Evolutionary conservation across 2,113 vertebrate genomes (phyloP), one percentile per base, ranked within the genome.

Genomic region (Oncorhynchus keta): DNA sequence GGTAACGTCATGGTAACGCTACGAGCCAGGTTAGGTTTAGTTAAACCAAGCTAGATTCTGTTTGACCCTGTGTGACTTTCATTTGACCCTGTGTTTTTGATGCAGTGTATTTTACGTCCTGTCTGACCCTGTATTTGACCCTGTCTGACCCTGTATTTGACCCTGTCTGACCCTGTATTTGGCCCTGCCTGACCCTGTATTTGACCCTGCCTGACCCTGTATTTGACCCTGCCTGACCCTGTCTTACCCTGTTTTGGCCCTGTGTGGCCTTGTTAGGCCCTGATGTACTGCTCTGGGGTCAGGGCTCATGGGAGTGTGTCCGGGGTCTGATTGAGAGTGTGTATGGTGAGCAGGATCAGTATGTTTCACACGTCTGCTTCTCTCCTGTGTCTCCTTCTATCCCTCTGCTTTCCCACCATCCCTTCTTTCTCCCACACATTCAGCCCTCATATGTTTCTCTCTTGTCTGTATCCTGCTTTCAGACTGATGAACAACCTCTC

Each of bases 401-500:
- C 39, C 39, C 39, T 45, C 39, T 45, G 39, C 39, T 11, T 3
- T 45, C 39, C 39, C 39, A 1, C 39, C 30, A 30, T 32, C 66
- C 62, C 24, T 65, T 65, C 62, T 65, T 24, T 26, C 26, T 65
- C 20, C 59, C 5, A 62, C 59, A 18, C 22, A 62, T 62, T 24
- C 6, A 7, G 7, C 22, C 7, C 61, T 66, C 64, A 5, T 28
- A 28, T 13, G 64, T 24, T 22, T 64, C 22, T 66, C 22, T 57
- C 68, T 48, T 4, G 39, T 45, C n/a, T 71, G 75, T 39, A 22
- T 30, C 16, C 55, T 24, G 61, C 4, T 13, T 68, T 67, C 73
- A 69, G 14, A 61, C 72, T 76, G 82, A 83, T 83, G 75, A 67
- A 80, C 68, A 39, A 65, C 67, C 0, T 35, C 0, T 35, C 35